These are phyloP conservation scores for Anoncus sp. DNA, from an alignment of 2,888 invertebrate genomes.

Conservation along the genomic window DNA sequence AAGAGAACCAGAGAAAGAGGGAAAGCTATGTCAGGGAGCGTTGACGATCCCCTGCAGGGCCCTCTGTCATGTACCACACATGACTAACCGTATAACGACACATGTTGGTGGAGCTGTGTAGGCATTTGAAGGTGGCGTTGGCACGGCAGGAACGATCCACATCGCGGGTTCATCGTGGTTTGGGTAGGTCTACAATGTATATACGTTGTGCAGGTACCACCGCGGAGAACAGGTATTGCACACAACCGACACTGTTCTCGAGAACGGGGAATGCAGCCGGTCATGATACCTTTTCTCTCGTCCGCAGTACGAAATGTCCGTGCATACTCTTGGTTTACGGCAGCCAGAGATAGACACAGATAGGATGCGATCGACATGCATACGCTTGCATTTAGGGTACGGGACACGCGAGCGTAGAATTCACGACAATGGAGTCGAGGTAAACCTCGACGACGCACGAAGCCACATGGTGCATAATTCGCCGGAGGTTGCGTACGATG, in stretches of 20 bases:
- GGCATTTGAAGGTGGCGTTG: slow-evolving; percentile 31
- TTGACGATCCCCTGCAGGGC: slow-evolving; percentile 42
- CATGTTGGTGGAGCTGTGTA: slow-evolving; percentile 45
- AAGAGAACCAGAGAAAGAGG: slow-evolving; percentile 40
- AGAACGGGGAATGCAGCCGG: slow-evolving; percentile 39
- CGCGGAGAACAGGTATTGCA: slow-evolving; percentile 46
- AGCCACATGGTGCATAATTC: slow-evolving; percentile 59
- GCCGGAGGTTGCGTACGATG: slow-evolving; percentile 30
- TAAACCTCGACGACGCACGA: slow-evolving; percentile 58
- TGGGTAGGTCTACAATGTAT: slow-evolving; percentile 48
- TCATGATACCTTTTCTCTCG: slow-evolving; percentile 47
- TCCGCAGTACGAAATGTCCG: slow-evolving; percentile 48
- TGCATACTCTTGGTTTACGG: slow-evolving; percentile 49
- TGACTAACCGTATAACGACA: slow-evolving; percentile 47
- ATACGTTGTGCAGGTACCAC: slow-evolving; percentile 36
- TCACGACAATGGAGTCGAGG: slow-evolving; percentile 62
- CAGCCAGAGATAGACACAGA: slow-evolving; percentile 46
- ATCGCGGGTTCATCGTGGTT: slow-evolving; percentile 44
- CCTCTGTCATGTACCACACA: slow-evolving; percentile 46
- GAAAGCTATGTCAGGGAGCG: slow-evolving; percentile 43
- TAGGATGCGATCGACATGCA: slow-evolving; percentile 54
- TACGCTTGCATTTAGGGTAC: slow-evolving; percentile 39
- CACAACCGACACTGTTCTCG: slow-evolving; percentile 48
- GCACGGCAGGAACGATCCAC: slow-evolving; percentile 44
- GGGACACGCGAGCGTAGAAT: slow-evolving; percentile 58